Evolutionary conservation across 2,113 vertebrate genomes (phyloP).

Genomic region (Guaruba guarouba): DNA sequence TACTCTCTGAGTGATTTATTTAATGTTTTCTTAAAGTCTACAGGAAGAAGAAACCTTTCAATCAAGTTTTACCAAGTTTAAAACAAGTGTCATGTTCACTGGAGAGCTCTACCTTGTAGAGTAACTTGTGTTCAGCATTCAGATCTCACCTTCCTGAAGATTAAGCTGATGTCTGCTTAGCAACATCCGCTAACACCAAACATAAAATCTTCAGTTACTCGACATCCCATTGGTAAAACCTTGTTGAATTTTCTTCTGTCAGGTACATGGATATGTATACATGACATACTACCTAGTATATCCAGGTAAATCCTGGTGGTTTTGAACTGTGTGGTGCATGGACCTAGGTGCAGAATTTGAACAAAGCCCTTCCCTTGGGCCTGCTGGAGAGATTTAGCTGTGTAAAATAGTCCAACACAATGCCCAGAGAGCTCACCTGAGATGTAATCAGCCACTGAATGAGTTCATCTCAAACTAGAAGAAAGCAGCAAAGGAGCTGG

Average conservation of each 20-base stretch:
- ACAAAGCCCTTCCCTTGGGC: not conserved
- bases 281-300: not conserved
- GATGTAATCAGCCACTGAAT: not conserved
- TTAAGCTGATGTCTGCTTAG: not conserved
- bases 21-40: not conserved
- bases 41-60: not conserved
- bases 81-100: not conserved
- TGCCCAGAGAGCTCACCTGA: not conserved
- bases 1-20: not conserved
- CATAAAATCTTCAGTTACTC: not conserved
- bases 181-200: not conserved
- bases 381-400: not conserved
- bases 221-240: not conserved
- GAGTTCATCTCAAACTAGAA: not conserved
- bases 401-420: not conserved
- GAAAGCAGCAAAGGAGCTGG: not conserved
- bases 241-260: not conserved
- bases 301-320: not conserved
- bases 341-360: not conserved
- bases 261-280: not conserved
- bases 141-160: not conserved
- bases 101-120: not conserved
- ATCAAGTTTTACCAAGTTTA: not conserved
- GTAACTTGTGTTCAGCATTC: not conserved
- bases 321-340: not conserved